A percentile compares a stretch with the other conserved stretches of the same genome.
Evolutionary conservation across 1,140 invertebrate species (phyloP).

Genomic region (Rhopalosiphum padi): DNA sequence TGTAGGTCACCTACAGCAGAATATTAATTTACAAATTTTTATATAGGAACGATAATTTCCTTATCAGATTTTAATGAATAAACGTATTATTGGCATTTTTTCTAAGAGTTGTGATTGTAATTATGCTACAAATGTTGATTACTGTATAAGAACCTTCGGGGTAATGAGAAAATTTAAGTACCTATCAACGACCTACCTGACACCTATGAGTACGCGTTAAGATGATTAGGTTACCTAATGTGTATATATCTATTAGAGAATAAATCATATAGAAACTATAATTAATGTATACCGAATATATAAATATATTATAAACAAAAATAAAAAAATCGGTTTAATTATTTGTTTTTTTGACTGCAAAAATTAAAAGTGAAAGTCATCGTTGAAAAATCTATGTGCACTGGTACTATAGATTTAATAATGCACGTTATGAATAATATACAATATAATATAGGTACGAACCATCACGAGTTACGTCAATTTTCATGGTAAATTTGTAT

Average conservation of each 20-base stretch:
- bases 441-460: neutral
- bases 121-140: neutral
- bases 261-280: neutral
- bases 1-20: neutral
- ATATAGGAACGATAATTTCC: neutral
- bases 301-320: neutral
- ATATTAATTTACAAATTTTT: neutral
- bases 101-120: neutral
- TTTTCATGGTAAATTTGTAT: constrained; percentile 6
- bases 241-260: no score
- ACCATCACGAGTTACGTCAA: neutral
- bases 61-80: neutral
- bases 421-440: neutral
- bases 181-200: neutral
- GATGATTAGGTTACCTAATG: neutral
- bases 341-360: neutral
- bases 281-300: neutral
- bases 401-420: neutral
- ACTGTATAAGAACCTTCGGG: neutral
- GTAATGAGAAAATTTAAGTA: neutral
- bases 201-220: neutral
- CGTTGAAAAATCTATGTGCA: neutral
- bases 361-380: neutral
- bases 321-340: neutral
- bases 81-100: neutral